A percentile compares a stretch with the other conserved stretches of the same genome.
These are phyloP conservation scores for Hydropsyche tenuis DNA, from an alignment of 1,140 invertebrate species.

Conservation along the genomic window DNA sequence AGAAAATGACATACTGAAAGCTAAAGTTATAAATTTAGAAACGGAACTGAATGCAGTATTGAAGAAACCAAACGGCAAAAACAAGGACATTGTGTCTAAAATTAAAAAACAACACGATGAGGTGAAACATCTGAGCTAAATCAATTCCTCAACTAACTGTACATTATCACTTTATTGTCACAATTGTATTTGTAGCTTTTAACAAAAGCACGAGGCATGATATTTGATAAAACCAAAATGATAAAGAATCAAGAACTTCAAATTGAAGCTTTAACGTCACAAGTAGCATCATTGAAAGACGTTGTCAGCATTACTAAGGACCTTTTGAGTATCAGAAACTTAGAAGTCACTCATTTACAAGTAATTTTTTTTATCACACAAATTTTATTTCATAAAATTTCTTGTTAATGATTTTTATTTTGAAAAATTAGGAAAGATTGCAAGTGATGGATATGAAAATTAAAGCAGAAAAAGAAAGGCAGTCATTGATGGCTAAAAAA, in stretches of 20 bases:
- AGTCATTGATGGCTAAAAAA: constrained; percentile 71
- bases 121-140: too few species aligned
- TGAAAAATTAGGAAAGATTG: constrained; percentile 65
- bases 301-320: constrained; percentile 79
- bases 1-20: constrained; percentile 59
- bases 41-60: constrained; percentile 59
- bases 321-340: constrained; percentile 75
- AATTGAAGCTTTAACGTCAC: constrained; percentile 72
- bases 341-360: constrained; percentile 78
- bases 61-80: constrained; percentile 60
- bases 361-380: constrained; percentile 54
- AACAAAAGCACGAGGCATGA: constrained; percentile 68
- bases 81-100: constrained; percentile 60
- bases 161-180: neutral
- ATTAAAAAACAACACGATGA: constrained; percentile 63
- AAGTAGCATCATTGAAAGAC: constrained; percentile 77
- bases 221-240: constrained; percentile 73
- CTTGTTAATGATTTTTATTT: neutral
- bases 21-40: constrained; percentile 59
- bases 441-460: constrained; percentile 74
- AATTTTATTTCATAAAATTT: constrained; percentile 5
- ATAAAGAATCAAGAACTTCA: constrained; percentile 77
- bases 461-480: constrained; percentile 72
- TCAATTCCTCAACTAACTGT: too few species aligned
- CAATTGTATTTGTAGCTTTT: constrained; percentile 55